Evolutionary conservation across 2,113 vertebrate species (phyloP).

Genomic region (Theropithecus gelada): DNA sequence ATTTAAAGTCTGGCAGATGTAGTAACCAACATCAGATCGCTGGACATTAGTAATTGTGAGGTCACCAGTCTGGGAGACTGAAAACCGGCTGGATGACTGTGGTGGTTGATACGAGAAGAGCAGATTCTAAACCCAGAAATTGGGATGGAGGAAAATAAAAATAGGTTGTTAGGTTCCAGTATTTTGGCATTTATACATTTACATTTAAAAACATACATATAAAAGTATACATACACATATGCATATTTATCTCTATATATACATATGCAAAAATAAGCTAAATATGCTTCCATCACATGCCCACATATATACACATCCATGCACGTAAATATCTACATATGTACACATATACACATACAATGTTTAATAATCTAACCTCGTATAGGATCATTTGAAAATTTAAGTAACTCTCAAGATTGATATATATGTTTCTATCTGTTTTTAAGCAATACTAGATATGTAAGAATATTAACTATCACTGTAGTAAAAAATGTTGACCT

Average conservation of each 20-base stretch:
- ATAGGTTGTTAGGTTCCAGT: background rate
- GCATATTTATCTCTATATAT: background rate
- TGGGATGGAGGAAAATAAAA: constrained; percentile 21
- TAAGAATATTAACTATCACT: background rate
- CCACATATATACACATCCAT: background rate
- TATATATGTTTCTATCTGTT: background rate
- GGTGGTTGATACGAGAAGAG: constrained; percentile 98
- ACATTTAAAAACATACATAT: background rate
- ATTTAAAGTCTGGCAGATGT: constrained; percentile 99
- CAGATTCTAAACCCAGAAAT: constrained; percentile 89
- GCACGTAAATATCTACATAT: background rate
- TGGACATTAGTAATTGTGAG: constrained; percentile 96
- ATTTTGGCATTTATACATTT: background rate
- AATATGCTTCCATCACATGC: background rate
- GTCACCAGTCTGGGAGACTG: constrained; percentile 97
- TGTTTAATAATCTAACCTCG: background rate
- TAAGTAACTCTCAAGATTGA: background rate
- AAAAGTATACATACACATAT: background rate
- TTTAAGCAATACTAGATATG: background rate
- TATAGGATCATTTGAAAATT: background rate
- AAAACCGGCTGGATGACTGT: constrained; percentile 95
- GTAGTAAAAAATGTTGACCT: background rate
- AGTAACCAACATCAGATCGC: constrained; percentile 95
- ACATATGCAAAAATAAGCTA: background rate
- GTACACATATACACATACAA: background rate